A percentile compares a stretch with the other conserved stretches of the same genome.
These are phyloP conservation scores for Protobothrops mucrosquamatus DNA, from an alignment of 2,113 vertebrate genomes.

Conservation along the genomic window DNA sequence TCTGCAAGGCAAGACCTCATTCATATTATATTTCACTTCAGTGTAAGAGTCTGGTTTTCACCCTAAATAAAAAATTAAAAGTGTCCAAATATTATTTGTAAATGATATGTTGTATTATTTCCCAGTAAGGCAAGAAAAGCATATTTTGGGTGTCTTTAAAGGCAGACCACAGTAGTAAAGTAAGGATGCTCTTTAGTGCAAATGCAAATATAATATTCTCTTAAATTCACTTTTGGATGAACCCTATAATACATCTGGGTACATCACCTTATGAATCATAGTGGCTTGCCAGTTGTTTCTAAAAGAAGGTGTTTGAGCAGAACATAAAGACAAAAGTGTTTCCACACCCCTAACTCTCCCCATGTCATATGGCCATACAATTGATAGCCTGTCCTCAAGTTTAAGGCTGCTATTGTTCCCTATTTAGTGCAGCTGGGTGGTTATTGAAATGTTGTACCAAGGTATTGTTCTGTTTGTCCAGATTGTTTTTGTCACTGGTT, in stretches of 20 bases:
- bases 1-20: neutral
- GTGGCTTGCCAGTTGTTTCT: neutral
- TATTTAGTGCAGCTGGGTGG: neutral
- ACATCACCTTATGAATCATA: neutral
- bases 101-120: rapidly evolving
- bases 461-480: neutral
- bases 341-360: neutral
- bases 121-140: neutral
- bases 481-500: neutral
- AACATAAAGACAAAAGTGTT: neutral
- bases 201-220: neutral
- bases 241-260: neutral
- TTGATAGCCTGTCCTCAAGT: neutral
- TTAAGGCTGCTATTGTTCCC: neutral
- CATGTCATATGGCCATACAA: neutral
- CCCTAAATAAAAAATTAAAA: neutral
- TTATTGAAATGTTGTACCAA: neutral
- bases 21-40: neutral
- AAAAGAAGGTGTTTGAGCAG: neutral
- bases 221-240: neutral
- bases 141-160: neutral
- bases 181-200: neutral
- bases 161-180: neutral
- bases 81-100: slow-evolving; percentile 1
- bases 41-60: slow-evolving; percentile 4